Conservation (phyloP, 2,113 vertebrate species). For the Pterophyllum scalare region DNA sequence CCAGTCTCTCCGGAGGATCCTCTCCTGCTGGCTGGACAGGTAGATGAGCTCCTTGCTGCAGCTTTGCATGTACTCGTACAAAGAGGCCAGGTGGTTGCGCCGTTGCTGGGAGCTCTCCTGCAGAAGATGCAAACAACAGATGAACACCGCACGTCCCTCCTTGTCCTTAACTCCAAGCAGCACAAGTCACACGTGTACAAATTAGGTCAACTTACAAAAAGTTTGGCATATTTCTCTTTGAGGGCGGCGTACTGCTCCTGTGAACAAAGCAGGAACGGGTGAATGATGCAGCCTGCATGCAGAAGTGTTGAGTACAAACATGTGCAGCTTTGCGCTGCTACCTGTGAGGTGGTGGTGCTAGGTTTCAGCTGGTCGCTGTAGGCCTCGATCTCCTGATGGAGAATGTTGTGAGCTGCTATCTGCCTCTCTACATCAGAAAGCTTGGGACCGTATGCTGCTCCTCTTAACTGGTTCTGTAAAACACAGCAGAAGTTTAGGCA, state of each 20-base stretch:
- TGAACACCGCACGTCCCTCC: background rate
- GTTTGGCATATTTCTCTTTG: constrained; percentile 83
- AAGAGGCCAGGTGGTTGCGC: constrained; percentile 83
- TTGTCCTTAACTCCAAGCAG: background rate
- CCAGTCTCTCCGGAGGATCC: constrained; percentile 91
- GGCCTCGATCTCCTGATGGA: constrained; percentile 91
- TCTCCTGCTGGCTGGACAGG: constrained; percentile 87
- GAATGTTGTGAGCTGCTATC: constrained; percentile 91
- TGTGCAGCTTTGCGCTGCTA: background rate
- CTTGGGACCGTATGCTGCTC: constrained; percentile 80
- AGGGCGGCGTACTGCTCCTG: constrained; percentile 78
- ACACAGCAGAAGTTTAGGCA: constrained; percentile 49
- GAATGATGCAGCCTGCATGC: background rate
- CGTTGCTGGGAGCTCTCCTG: constrained; percentile 86
- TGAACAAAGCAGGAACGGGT: constrained; percentile 4
- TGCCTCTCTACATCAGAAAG: constrained; percentile 91
- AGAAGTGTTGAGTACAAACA: background rate
- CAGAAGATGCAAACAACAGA: background rate
- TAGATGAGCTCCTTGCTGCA: constrained; percentile 89
- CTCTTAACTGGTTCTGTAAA: constrained; percentile 83
- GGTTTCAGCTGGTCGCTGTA: constrained; percentile 84
- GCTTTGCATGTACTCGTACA: constrained; percentile 92
- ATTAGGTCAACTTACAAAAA: constrained; percentile 83
- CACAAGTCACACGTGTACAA: background rate
- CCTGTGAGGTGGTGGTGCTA: constrained; percentile 65